Conservation (phyloP, 2,888 invertebrate genomes). For the Campoplex nolae region DNA sequence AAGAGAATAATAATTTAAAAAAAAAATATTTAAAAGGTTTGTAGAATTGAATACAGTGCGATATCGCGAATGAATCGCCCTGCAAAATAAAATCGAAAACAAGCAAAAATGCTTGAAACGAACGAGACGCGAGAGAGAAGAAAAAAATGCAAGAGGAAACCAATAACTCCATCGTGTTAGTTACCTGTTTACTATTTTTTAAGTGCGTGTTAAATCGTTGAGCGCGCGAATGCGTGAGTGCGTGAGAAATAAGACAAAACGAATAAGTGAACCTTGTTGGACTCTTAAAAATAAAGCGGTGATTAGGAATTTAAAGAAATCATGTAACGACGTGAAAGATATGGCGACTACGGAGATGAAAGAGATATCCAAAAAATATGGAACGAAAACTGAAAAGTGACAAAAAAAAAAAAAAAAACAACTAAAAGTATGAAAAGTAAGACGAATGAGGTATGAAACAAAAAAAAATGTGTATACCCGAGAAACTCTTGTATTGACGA, state of each 20-base stretch:
- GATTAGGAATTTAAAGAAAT: constrained; percentile 38
- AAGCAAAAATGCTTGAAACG: constrained; percentile 20
- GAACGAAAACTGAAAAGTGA: constrained; percentile 39
- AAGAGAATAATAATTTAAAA: not conserved
- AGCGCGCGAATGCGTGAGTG: constrained; percentile 41
- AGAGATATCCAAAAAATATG: constrained; percentile 33
- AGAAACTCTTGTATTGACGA: constrained; percentile 77
- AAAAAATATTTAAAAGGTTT: not conserved
- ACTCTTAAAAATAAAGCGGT: constrained; percentile 58
- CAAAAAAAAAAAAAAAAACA: constrained; percentile 1
- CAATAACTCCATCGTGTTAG: constrained; percentile 61
- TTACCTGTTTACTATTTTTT: constrained; percentile 72
- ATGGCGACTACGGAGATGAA: constrained; percentile 36
- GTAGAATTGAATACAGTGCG: not conserved
- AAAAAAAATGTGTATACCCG: constrained; percentile 68
- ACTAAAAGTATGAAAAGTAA: constrained; percentile 49
- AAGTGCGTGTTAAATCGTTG: constrained; percentile 70
- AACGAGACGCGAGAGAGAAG: constrained; percentile 28
- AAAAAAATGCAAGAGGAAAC: constrained; percentile 48
- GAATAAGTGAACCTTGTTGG: constrained; percentile 62
- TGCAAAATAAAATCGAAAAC: not conserved
- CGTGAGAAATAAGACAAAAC: constrained; percentile 11
- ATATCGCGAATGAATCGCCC: not conserved
- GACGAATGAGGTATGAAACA: constrained; percentile 64
- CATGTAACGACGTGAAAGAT: constrained; percentile 28